These are phyloP conservation scores for Argyresthia goedartella DNA, from an alignment of 2,888 invertebrate species.

Conservation along the genomic window DNA sequence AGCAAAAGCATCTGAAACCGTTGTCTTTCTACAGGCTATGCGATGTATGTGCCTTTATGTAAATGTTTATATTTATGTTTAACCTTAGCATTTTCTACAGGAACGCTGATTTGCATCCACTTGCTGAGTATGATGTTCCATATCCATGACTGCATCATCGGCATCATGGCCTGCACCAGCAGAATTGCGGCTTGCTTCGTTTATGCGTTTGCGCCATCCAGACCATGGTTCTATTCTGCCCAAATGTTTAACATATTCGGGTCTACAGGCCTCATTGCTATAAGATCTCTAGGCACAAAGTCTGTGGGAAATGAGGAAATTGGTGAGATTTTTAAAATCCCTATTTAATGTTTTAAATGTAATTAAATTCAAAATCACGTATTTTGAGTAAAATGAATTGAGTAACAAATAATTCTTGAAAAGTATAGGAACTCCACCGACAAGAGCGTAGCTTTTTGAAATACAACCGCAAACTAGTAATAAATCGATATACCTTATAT, in stretches of 20 bases:
- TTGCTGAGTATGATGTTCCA: conserved; percentile 49
- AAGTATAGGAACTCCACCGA: too few relatives aligned
- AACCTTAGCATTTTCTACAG: conserved; percentile 24
- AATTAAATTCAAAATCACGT: not conserved
- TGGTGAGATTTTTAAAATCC: conserved; percentile 38
- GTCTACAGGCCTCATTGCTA: conserved; percentile 65
- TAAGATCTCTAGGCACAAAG: conserved; percentile 69
- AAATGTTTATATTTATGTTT: too few relatives aligned
- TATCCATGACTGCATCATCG: conserved; percentile 61
- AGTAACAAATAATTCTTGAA: too few relatives aligned
- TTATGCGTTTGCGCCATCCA: conserved; percentile 58
- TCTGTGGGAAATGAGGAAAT: conserved; percentile 68
- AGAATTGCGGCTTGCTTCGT: conserved; percentile 66
- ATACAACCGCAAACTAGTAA: too few relatives aligned
- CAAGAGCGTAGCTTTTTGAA: too few relatives aligned
- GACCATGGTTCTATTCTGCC: conserved; percentile 60
- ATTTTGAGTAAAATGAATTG: too few relatives aligned
- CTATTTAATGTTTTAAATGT: too few relatives aligned
- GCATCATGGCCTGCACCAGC: conserved; percentile 57
- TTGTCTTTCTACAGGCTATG: too few relatives aligned
- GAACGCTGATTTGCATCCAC: conserved; percentile 59
- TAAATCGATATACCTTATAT: too few relatives aligned
- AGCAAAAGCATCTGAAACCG: too few relatives aligned
- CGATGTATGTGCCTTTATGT: too few relatives aligned
- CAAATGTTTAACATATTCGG: conserved; percentile 66